A percentile compares a stretch with the other conserved stretches of the same genome.
Conservation (phyloP, 1,140 invertebrate species). For the Danaus plexippus region DNA sequence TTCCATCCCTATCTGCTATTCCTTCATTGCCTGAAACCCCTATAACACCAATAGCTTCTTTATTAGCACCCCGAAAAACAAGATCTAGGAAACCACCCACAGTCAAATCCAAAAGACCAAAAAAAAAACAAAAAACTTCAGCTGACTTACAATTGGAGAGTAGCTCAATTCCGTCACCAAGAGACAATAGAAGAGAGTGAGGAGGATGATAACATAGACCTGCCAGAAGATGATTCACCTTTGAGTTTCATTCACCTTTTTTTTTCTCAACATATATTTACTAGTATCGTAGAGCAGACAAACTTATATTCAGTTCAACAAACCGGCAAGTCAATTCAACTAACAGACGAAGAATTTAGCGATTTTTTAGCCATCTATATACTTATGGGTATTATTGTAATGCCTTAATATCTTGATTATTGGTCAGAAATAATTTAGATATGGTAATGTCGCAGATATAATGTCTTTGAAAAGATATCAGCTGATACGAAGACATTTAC, state of each 20-base stretch:
- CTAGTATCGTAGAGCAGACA: slow-evolving; percentile 18
- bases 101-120: slow-evolving; percentile 14
- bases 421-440: slow-evolving; percentile 18
- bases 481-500: slow-evolving; percentile 9
- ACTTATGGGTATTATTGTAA: slow-evolving; percentile 16
- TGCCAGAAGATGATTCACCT: slow-evolving; percentile 18
- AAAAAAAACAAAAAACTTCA: slow-evolving; percentile 13
- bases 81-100: slow-evolving; percentile 16
- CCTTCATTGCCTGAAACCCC: slow-evolving; percentile 17
- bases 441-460: slow-evolving; percentile 16
- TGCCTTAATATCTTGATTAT: slow-evolving; percentile 19
- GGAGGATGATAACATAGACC: not conserved
- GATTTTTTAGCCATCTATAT: slow-evolving; percentile 16
- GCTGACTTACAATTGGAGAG: slow-evolving; percentile 20
- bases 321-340: slow-evolving; percentile 13
- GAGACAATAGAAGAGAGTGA: slow-evolving; percentile 17
- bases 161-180: slow-evolving; percentile 18
- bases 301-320: slow-evolving; percentile 23
- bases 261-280: slow-evolving; percentile 20
- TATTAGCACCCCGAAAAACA: slow-evolving; percentile 17
- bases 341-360: slow-evolving; percentile 15
- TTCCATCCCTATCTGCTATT: slow-evolving; percentile 17
- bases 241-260: not conserved
- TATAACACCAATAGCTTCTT: slow-evolving; percentile 16
- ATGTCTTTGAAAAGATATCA: slow-evolving; percentile 19